These are phyloP conservation scores for Pomatostomus ruficeps DNA, from an alignment of 2,113 vertebrate genomes.

Conservation along the genomic window DNA sequence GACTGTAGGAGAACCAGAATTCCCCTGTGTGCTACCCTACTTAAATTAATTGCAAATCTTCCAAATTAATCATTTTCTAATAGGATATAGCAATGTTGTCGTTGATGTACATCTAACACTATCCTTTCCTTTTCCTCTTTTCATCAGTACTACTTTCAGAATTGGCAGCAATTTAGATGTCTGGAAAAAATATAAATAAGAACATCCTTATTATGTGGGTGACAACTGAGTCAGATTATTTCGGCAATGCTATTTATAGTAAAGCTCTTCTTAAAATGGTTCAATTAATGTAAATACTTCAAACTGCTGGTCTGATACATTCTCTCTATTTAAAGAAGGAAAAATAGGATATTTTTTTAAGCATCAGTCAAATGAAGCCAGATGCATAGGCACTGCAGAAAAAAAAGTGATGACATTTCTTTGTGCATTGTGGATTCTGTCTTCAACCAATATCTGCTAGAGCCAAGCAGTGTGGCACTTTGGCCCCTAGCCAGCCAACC, in stretches of 20 bases:
- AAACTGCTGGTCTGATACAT: not conserved
- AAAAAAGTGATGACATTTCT: not conserved
- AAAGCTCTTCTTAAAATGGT: not conserved
- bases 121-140: not conserved
- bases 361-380: not conserved
- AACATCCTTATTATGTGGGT: constrained; percentile 1
- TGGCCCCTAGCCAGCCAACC: not conserved
- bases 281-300: not conserved
- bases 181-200: not conserved
- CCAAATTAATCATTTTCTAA: not conserved
- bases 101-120: not conserved
- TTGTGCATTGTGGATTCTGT: not conserved
- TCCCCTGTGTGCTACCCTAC: not conserved
- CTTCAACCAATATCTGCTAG: not conserved
- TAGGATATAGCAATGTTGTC: not conserved
- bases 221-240: constrained; percentile 11
- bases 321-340: not conserved
- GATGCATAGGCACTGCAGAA: not conserved
- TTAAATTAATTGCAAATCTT: not conserved
- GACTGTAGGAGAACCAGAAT: not conserved
- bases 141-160: not conserved
- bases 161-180: not conserved
- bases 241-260: constrained; percentile 16
- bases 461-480: not conserved
- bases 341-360: not conserved